Evolutionary conservation across 2,113 vertebrate species (phyloP).

Genomic region (Dipodomys stephensi): DNA sequence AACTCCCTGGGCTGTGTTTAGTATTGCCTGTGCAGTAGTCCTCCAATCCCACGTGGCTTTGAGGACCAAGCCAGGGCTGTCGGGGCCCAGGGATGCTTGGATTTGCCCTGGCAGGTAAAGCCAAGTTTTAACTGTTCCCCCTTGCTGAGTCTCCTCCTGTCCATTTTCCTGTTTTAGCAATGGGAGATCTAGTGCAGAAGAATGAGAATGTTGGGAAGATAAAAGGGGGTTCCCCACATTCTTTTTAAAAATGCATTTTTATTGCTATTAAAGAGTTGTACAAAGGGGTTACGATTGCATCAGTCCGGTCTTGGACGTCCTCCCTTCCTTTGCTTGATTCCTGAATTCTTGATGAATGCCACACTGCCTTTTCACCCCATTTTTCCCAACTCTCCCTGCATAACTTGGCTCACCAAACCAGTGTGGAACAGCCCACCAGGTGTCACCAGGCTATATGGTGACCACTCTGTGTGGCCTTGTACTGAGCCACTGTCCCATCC

Average conservation of each 20-base stretch:
- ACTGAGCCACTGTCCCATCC: not conserved
- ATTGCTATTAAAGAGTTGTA: no score
- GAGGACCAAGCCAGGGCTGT: not conserved
- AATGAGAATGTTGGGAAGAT: not conserved
- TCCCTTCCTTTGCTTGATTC: no score
- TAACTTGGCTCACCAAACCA: not conserved
- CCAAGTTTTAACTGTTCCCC: not conserved
- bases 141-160: not conserved
- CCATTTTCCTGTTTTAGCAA: not conserved
- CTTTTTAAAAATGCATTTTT: not conserved
- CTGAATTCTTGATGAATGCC: not conserved
- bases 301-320: no score
- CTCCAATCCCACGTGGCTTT: not conserved
- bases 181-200: not conserved
- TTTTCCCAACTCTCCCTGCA: accelerated
- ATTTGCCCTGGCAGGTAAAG: not conserved
- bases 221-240: not conserved
- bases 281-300: no score
- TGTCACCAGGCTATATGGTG: not conserved
- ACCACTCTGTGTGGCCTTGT: not conserved
- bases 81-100: no score
- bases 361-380: accelerated
- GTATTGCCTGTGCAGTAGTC: constrained; percentile 34
- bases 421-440: not conserved
- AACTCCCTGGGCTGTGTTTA: not conserved